Percentiles rank a stretch among this genome's conserved stretches.
These are phyloP conservation scores for Pemphigus obesinymphae DNA, from an alignment of 1,140 invertebrate species.

Conservation along the genomic window DNA sequence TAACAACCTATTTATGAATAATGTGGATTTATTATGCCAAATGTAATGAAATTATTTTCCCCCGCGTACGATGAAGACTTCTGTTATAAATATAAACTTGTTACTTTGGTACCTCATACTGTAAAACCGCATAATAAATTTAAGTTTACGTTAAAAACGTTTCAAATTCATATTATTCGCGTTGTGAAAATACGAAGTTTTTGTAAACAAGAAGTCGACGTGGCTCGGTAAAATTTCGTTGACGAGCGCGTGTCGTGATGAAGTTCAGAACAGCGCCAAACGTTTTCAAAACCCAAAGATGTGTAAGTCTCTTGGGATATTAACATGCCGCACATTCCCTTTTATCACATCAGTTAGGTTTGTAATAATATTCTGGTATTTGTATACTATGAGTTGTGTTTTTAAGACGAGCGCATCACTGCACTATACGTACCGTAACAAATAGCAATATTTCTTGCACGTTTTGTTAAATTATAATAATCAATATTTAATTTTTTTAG, in stretches of 20 bases:
- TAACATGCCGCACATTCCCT: not conserved
- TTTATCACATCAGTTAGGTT: not conserved
- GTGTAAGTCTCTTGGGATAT: not conserved
- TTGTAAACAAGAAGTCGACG: not conserved
- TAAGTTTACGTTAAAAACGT: not conserved
- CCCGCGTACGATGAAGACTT: not conserved
- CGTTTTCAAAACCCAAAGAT: not conserved
- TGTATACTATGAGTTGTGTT: too few relatives aligned
- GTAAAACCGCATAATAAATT: not conserved
- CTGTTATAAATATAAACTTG: not conserved
- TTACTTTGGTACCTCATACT: not conserved
- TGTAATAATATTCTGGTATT: too few relatives aligned
- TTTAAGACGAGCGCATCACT: too few relatives aligned
- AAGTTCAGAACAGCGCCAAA: not conserved
- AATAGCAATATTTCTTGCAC: too few relatives aligned
- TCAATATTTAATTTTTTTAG: too few relatives aligned
- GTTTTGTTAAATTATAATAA: too few relatives aligned
- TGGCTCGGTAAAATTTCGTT: not conserved
- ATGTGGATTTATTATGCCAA: not conserved
- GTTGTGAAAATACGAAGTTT: not conserved
- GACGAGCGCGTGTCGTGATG: not conserved
- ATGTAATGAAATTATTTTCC: not conserved
- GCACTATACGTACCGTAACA: too few relatives aligned
- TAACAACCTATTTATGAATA: too few relatives aligned
- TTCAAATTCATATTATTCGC: not conserved